phyloP scores from a whole-genome alignment of 2,888 invertebrate genomes.

The Cancer borealis region DNA sequence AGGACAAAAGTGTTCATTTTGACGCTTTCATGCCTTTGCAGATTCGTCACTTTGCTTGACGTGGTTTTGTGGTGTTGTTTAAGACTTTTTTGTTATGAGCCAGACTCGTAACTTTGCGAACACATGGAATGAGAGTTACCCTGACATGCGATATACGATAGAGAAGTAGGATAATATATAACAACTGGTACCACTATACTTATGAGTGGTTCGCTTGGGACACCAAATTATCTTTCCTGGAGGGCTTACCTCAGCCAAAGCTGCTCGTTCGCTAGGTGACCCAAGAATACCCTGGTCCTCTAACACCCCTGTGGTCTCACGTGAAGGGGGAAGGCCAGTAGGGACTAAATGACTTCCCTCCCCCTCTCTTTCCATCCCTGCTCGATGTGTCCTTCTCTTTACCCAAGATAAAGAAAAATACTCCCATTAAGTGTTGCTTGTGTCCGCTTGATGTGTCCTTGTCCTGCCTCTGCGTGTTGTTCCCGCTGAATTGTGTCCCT shows the following conservation, averaged over 20 bases:
- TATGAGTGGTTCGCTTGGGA: neutral
- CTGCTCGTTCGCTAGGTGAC: conserved; percentile 11
- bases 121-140: no score
- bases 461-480: conserved; percentile 35
- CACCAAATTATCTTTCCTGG: neutral
- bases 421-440: neutral
- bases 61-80: no score
- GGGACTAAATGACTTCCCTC: neutral
- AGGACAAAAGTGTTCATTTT: neutral
- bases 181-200: neutral
- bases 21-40: neutral
- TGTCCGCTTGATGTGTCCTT: conserved; percentile 28
- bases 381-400: neutral
- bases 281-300: neutral
- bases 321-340: neutral
- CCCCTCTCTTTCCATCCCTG: conserved; percentile 14
- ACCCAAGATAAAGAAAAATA: neutral
- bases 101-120: no score
- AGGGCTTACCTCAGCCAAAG: neutral
- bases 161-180: neutral
- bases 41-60: neutral
- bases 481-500: neutral
- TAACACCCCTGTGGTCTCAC: conserved; percentile 4
- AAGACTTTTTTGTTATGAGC: no score
- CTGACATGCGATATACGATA: neutral